Conservation (phyloP, 2,888 invertebrate species). For the Heliconius erato region DNA sequence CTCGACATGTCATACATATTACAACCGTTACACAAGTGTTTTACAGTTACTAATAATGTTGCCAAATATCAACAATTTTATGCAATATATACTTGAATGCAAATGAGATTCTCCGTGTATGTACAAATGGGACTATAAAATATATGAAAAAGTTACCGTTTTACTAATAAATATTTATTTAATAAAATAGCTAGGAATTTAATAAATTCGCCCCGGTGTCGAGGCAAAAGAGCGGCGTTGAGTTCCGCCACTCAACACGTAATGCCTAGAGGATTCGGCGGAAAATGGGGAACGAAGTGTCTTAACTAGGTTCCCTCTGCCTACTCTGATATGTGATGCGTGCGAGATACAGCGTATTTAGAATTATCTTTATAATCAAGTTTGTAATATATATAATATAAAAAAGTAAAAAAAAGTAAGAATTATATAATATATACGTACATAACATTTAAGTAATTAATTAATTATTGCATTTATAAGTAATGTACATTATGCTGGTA, state of each 20-base stretch:
- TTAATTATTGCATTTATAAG: not conserved
- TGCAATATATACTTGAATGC: conserved; percentile 3
- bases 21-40: conserved; percentile 13
- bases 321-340: too few relatives aligned
- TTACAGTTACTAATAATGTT: conserved; percentile 21
- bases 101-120: not conserved
- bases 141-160: not conserved
- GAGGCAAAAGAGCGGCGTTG: too few relatives aligned
- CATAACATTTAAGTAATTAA: conserved; percentile 15
- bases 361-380: too few relatives aligned
- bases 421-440: not conserved
- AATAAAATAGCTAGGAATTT: too few relatives aligned
- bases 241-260: too few relatives aligned
- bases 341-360: too few relatives aligned
- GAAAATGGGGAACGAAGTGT: too few relatives aligned
- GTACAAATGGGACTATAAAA: not conserved
- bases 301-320: too few relatives aligned
- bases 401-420: not conserved
- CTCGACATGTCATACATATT: conserved; percentile 4
- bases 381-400: not conserved
- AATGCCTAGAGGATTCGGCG: too few relatives aligned
- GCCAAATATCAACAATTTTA: conserved; percentile 17
- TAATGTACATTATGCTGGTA: conserved; percentile 11
- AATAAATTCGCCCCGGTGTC: too few relatives aligned
- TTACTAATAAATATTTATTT: too few relatives aligned